Base-by-base conservation (phyloP, 2,888 invertebrate genomes). In the Rhopalosiphum nymphaeae region DNA sequence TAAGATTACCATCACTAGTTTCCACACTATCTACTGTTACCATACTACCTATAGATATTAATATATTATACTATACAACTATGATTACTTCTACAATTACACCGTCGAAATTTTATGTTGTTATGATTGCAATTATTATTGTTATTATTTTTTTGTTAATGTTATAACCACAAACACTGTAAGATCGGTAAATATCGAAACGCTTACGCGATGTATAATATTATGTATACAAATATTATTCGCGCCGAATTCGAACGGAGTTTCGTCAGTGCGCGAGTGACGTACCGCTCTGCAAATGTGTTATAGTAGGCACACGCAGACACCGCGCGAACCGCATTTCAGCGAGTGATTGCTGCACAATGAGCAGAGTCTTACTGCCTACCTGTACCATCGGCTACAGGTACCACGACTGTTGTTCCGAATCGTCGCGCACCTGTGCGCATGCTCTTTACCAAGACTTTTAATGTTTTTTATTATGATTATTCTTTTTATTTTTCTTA, bases 371-470 rank as follows among this genome's bases (percentile, higher is more conserved):
- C 44, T 16, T 53, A 26, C 36, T 86, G n/a, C 56, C 53, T n/a
- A 78, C 53, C 84, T 56, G 61, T 46, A n/a, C 67, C n/a, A n/a
- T n/a, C n/a, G 67, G 67, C n/a, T 5, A n/a, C 67, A 78, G 78
- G 78, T 78, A 36, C 36, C n/a, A 78, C 78, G 78, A 78, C 78
- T 36, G 26, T 87, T 29, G 92, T 92, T 92, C 87, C 67, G n/a
- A 87, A 92, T 88, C 87, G 92, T 92, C 87, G 87, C 92, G 49
- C 92, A 88, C 61, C 67, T 53, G 67, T 92, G 92, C 92, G 92
- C 92, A 67, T 88, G 92, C 67, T 92, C 92, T 87, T 61, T 53
- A 10, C 87, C 61, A 49, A 87, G 92, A 92, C 67, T 87, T 78
- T 78, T 85, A 92, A 92, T 61, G 57, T 87, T 61, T 86, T 46